A percentile compares a stretch with the other conserved stretches of the same genome.
These are phyloP conservation scores for Pteronura brasiliensis DNA, from an alignment of 2,113 vertebrate species.

Conservation along the genomic window DNA sequence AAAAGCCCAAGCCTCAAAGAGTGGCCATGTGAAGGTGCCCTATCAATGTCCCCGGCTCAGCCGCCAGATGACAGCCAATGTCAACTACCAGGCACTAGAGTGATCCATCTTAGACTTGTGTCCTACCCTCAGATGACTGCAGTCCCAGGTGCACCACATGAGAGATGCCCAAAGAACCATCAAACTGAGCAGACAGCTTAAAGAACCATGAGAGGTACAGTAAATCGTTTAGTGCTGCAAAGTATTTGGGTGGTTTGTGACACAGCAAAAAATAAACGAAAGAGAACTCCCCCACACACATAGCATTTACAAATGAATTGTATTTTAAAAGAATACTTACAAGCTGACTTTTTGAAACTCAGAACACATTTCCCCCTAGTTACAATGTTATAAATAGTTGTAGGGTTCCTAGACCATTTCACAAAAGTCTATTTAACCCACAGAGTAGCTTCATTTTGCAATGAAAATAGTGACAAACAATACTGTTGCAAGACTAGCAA, in stretches of 20 bases:
- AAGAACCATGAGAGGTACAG: not conserved
- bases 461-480: slow-evolving; percentile 19
- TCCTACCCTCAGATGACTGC: not conserved
- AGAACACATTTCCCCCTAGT: not conserved
- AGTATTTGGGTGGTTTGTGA: not conserved
- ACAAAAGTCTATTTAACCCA: slow-evolving; percentile 26
- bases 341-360: not conserved
- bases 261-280: not conserved
- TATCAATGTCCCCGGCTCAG: not conserved
- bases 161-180: not conserved
- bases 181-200: not conserved
- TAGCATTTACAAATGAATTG: not conserved
- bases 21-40: not conserved
- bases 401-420: not conserved
- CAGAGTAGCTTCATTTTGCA: not conserved
- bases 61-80: not conserved
- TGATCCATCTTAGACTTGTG: not conserved
- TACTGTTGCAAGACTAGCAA: slow-evolving; percentile 1
- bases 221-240: not conserved
- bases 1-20: not conserved
- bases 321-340: not conserved
- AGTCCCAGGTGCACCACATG: not conserved
- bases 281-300: not conserved
- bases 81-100: not conserved
- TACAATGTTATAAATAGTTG: slow-evolving; percentile 9